Evolutionary conservation across 2,888 invertebrate species (phyloP), one percentile per base, ranked within the genome.

Genomic region (Tachina lurida): DNA sequence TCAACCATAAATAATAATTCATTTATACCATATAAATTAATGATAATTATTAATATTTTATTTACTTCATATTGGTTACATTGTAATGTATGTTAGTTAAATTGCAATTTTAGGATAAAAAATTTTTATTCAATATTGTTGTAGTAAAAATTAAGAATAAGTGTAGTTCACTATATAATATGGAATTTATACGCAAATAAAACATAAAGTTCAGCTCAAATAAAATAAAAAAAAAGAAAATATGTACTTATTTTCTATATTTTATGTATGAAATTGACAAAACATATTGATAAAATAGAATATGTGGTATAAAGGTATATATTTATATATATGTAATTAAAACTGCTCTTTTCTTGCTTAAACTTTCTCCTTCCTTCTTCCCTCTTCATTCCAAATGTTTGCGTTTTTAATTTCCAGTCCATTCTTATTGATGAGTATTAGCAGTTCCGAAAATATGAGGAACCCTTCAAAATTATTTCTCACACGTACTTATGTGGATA

Each of bases 1-100:
- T 52, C 60, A 73, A 70, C 80, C 74, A 84, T 74, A 67, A 73
- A 75, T 68, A 73, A 75, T 68, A 74, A 73, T 67, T 12, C 58
- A 43, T 73, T 79, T 67, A 74, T 62, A 73, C 77, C 52, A 77
- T 65, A 83, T 77, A 84, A 10, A 78, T 77, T 77, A 73, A 77
- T 83, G 41, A 60, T 74, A 65, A 83, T 83, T 71, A 68, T 39
- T 75, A 60, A 56, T 78, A 73, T 83, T 82, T 83, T 84, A 84
- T 84, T 84, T 67, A 84, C 43, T 84, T 77, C 65, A 84, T 84
- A 84, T 73, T 73, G 54, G 39, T 54, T 75, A 81, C 75, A 81
- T 75, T 81, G 47, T 81, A 62, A 45, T 56, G 56, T 56, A 41
- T 41, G 45, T 52, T 70, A 54, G 45, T 52, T 70, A 54, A 63